Conservation (phyloP, 2,797 vertebrate species). For the Chaunax sp. region DNA sequence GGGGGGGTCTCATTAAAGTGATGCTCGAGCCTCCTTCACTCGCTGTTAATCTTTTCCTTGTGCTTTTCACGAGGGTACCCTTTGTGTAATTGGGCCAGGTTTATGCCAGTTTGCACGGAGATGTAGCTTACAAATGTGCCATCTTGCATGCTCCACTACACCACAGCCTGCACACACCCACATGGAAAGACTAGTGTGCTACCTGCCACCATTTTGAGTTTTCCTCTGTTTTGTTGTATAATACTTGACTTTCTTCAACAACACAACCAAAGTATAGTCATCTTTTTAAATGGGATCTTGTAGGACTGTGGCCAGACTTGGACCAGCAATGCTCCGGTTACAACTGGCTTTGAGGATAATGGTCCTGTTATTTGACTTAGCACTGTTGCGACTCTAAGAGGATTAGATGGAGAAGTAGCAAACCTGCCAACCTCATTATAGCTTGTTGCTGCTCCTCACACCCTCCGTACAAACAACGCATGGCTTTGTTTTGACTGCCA, state of each 20-base stretch:
- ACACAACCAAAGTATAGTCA: not conserved
- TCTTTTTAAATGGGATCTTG: not conserved
- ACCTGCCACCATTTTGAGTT: constrained; percentile 2
- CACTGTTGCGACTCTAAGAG: constrained; percentile 69
- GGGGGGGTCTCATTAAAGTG: constrained; percentile 43
- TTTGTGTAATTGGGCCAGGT: constrained; percentile 29
- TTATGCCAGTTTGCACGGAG: constrained; percentile 24
- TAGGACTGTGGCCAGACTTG: not conserved
- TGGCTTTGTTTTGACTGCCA: constrained; percentile 65
- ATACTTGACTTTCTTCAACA: not conserved
- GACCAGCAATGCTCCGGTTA: constrained; percentile 40
- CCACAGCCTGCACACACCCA: constrained; percentile 29
- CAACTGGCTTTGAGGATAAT: constrained; percentile 62
- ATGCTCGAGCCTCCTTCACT: constrained; percentile 21
- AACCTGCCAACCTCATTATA: constrained; percentile 76
- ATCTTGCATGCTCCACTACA: not conserved
- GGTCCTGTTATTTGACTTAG: constrained; percentile 59
- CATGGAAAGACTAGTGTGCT: not conserved
- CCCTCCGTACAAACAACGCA: constrained; percentile 46
- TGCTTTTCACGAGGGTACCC: constrained; percentile 76
- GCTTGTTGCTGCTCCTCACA: constrained; percentile 24
- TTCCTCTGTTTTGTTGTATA: not conserved
- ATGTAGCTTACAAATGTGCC: constrained; percentile 22
- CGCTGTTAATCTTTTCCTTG: constrained; percentile 80
- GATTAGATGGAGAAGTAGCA: constrained; percentile 77